phyloP scores from a whole-genome alignment of 2,888 invertebrate genomes.

The Ecliptopera silaceata region DNA sequence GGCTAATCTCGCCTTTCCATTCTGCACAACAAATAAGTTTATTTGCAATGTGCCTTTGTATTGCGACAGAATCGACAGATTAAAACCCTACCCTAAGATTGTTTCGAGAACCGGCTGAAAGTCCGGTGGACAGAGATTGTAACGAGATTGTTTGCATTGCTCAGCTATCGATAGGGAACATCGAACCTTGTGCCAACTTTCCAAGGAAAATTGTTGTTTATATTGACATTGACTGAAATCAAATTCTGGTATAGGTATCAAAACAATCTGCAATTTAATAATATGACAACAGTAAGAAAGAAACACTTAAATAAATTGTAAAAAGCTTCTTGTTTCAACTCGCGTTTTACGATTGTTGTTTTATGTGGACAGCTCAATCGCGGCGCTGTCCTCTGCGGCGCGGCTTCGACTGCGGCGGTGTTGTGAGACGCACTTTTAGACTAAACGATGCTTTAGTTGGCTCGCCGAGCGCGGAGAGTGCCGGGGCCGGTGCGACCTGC shows the following conservation, averaged over 20 bases:
- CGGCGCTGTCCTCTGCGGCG: background rate
- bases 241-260: too few relatives aligned
- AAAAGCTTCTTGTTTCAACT: slow-evolving; percentile 1
- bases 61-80: background rate
- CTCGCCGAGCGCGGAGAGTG: background rate
- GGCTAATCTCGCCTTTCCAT: background rate
- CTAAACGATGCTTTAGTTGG: background rate
- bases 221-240: background rate
- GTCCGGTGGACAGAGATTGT: background rate
- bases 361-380: slow-evolving; percentile 3
- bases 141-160: background rate
- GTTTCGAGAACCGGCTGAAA: background rate
- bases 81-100: background rate
- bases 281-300: background rate
- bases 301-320: background rate
- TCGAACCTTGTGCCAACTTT: background rate
- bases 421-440: background rate
- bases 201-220: background rate
- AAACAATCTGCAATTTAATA: background rate
- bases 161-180: background rate
- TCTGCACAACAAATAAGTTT: slow-evolving; percentile 1
- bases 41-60: background rate
- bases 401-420: background rate
- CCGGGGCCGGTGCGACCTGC: too few relatives aligned
- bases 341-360: background rate